phyloP scores from a whole-genome alignment of 2,888 invertebrate genomes.

The Drosophila pseudotalamancana region DNA sequence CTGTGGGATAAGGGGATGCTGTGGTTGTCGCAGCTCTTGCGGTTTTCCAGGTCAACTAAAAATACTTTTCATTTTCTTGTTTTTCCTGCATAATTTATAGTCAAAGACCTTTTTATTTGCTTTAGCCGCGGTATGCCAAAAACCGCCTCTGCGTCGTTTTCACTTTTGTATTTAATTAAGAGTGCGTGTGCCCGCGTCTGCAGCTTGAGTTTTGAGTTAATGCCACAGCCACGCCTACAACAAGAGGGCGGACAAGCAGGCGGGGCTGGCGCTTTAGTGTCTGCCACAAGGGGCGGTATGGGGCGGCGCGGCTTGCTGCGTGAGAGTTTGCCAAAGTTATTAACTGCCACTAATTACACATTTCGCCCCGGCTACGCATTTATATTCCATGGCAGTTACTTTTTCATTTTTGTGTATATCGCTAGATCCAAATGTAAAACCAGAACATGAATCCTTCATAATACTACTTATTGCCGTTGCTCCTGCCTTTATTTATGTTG shows the following conservation, averaged over 20 bases:
- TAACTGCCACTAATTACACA: conserved; percentile 71
- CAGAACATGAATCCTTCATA: conserved; percentile 36
- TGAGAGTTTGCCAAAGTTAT: conserved; percentile 66
- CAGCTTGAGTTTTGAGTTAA: conserved; percentile 42
- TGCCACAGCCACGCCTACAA: conserved; percentile 29
- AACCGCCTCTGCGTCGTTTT: conserved; percentile 25
- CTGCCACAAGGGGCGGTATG: neutral
- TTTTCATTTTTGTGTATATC: conserved; percentile 30
- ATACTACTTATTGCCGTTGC: conserved; percentile 7
- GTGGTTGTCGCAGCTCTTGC: conserved; percentile 35
- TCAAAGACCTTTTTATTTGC: conserved; percentile 22
- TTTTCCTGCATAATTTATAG: conserved; percentile 57
- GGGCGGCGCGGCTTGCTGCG: conserved; percentile 29
- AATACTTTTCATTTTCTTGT: conserved; percentile 52
- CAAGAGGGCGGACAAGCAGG: neutral
- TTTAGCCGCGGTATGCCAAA: neutral
- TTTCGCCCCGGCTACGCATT: conserved; percentile 62
- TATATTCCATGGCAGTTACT: conserved; percentile 62
- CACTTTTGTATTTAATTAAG: conserved; percentile 69
- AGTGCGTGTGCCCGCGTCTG: conserved; percentile 47
- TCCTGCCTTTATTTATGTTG: neutral
- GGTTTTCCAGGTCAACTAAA: conserved; percentile 57
- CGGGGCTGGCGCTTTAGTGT: conserved; percentile 13
- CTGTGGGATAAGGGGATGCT: conserved; percentile 5
- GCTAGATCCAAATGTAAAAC: conserved; percentile 25